These are phyloP conservation scores for Circaetus gallicus DNA, from an alignment of 2,113 vertebrate genomes.

Conservation along the genomic window DNA sequence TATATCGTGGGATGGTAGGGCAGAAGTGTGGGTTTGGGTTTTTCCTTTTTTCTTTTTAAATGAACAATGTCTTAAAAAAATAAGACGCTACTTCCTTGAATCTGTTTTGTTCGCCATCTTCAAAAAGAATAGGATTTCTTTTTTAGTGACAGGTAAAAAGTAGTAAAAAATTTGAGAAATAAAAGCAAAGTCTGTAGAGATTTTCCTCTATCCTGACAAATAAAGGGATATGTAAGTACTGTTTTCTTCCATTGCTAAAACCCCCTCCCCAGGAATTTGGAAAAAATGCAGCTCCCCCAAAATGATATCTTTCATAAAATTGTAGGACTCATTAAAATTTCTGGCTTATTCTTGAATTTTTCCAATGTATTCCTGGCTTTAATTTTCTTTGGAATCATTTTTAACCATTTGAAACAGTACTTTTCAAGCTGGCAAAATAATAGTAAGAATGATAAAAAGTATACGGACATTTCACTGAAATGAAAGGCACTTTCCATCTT, in stretches of 20 bases:
- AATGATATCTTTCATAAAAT: not conserved
- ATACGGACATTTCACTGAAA: not conserved
- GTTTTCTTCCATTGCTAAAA: not conserved
- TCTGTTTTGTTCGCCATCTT: not conserved
- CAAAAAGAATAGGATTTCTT: not conserved
- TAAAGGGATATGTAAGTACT: not conserved
- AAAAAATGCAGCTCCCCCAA: not conserved
- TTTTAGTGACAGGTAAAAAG: not conserved
- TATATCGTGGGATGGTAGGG: not conserved
- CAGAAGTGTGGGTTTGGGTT: not conserved
- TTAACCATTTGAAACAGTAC: not conserved
- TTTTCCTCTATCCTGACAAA: not conserved
- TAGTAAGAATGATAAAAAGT: not conserved
- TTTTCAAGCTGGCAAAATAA: not conserved
- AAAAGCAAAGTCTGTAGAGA: not conserved
- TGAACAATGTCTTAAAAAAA: not conserved
- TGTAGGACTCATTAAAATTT: not conserved
- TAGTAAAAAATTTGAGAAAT: not conserved
- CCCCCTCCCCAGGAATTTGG: not conserved
- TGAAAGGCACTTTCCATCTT: slow-evolving; percentile 32
- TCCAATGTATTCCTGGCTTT: not conserved
- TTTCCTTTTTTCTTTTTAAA: not conserved
- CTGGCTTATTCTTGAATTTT: not conserved
- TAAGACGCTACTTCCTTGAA: not conserved
- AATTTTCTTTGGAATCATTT: not conserved